Evolutionary conservation across 1,140 invertebrate genomes (phyloP).

Genomic region (Phenacoccus solenopsis): DNA sequence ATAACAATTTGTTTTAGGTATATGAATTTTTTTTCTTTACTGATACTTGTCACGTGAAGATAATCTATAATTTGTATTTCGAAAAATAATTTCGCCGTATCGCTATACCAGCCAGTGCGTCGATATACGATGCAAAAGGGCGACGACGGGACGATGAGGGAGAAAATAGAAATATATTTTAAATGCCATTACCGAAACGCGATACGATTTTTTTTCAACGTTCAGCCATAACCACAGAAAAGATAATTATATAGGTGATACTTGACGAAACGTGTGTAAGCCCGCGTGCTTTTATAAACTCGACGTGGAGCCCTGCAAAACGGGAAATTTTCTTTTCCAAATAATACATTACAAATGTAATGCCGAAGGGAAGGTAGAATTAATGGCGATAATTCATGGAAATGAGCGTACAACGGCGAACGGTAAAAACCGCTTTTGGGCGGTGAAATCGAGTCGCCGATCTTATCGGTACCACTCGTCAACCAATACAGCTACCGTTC

Average conservation of each 20-base stretch:
- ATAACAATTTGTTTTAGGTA: too few relatives aligned
- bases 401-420: not conserved
- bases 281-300: not conserved
- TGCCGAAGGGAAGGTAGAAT: not conserved
- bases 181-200: not conserved
- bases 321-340: not conserved
- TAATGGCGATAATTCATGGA: constrained; percentile 1
- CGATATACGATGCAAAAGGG: not conserved
- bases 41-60: not conserved
- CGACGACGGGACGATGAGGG: not conserved
- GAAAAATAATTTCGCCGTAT: not conserved
- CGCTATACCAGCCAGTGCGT: not conserved
- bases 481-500: not conserved
- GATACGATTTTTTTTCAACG: not conserved
- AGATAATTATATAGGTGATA: not conserved
- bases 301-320: not conserved
- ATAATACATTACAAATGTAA: constrained; percentile 3
- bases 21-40: not conserved
- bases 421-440: not conserved
- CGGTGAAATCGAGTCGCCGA: not conserved
- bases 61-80: too few relatives aligned
- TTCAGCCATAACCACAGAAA: not conserved
- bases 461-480: not conserved
- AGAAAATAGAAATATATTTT: not conserved
- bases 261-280: not conserved